These are phyloP conservation scores for Hylaea fasciaria DNA, from an alignment of 2,888 invertebrate genomes.

Conservation along the genomic window DNA sequence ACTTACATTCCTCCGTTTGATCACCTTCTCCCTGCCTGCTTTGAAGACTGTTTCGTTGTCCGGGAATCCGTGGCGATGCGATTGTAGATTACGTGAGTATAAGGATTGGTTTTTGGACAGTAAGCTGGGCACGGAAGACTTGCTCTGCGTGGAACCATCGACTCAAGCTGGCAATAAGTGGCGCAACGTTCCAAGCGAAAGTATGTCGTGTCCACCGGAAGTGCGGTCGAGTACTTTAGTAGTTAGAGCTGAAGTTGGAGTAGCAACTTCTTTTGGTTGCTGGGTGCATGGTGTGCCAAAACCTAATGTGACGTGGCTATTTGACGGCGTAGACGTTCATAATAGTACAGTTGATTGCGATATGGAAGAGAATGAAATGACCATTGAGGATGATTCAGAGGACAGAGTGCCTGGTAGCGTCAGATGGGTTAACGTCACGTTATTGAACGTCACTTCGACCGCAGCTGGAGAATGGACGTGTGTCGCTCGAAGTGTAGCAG, in stretches of 20 bases:
- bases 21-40: constrained; percentile 88
- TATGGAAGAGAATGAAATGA: constrained; percentile 77
- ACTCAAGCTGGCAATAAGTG: constrained; percentile 89
- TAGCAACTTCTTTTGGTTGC: constrained; percentile 93
- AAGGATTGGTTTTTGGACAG: constrained; percentile 93
- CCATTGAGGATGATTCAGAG: constrained; percentile 73
- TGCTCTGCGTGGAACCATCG: constrained; percentile 90
- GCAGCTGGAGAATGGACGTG: constrained; percentile 95
- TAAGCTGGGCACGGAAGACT: constrained; percentile 90
- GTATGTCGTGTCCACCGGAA: constrained; percentile 93
- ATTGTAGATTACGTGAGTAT: constrained; percentile 93
- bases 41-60: constrained; percentile 92
- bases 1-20: constrained; percentile 86
- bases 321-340: constrained; percentile 87
- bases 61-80: constrained; percentile 96
- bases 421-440: constrained; percentile 92
- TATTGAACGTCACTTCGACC: constrained; percentile 91
- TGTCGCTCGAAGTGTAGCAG: constrained; percentile 88
- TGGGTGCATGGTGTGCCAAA: constrained; percentile 93
- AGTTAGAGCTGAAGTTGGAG: constrained; percentile 90
- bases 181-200: constrained; percentile 89
- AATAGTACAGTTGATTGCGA: constrained; percentile 79
- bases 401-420: constrained; percentile 80
- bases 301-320: constrained; percentile 92
- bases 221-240: constrained; percentile 87